Base-by-base conservation (phyloP, 2,797 vertebrate species). In the Alcedo quadribrachys region DNA sequence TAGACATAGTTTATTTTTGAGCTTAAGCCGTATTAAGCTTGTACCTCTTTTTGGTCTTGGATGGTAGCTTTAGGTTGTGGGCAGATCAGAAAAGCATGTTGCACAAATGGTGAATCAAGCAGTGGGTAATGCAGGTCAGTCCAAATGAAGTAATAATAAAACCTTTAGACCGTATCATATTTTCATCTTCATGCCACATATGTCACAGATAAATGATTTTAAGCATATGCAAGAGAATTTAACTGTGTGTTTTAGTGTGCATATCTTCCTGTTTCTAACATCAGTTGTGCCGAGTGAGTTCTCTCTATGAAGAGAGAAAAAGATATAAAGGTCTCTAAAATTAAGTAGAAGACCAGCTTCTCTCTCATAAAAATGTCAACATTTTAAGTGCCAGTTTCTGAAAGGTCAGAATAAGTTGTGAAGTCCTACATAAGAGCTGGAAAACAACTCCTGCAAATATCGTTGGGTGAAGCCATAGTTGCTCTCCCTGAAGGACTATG, bases 1-100 rank as follows among this genome's bases (percentile, higher is more conserved):
- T 51, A 91, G 42, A 63, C 80, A 19, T 68, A 81, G 53, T 84
- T 91, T 94, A 74, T 88, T 93, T 94, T 67, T 77, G 42, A 86
- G 61, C 63, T 85, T 91, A 81, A 81, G 86, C 50, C 68, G 24
- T 70, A 68, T 80, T 67, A 86, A 68, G 50, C 13, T 67, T 86
- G 37, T 88, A 37, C n/a, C 33, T 74, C 33, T 28, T 91, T 80
- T 69, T 43, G 10, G 40, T 84, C 93, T 91, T 78, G 46, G 35
- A 27, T 78, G 22, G 32, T 80, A 58, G 21, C 75, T 83, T 83
- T 66, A 54, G 48, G 27, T 65, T 80, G 61, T 71, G 37, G 62
- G 50, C 37, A 92, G 75, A 84, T 85, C 50, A 78, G 61, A 61
- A 68, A 85, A 87, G 10, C 27, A 6, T 62, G 24, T 51, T 89